phyloP scores from a whole-genome alignment of 2,113 vertebrate genomes.

The Anhinga rufa region DNA sequence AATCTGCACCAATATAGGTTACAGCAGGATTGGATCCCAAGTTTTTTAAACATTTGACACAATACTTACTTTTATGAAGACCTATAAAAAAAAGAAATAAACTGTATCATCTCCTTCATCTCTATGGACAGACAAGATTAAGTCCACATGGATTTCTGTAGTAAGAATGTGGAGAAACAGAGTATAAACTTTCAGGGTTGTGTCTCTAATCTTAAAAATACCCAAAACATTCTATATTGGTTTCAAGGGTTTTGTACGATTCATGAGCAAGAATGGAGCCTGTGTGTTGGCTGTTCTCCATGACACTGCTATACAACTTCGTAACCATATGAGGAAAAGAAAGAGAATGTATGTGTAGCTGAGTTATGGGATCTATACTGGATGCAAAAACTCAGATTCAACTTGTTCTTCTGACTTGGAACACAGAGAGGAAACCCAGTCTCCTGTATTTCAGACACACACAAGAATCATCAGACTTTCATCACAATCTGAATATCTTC shows the following conservation, averaged over 20 bases:
- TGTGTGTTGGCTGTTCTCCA: not conserved
- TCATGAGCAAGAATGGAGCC: not conserved
- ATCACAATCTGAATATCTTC: not conserved
- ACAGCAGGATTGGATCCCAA: not conserved
- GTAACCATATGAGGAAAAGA: not conserved
- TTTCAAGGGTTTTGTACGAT: not conserved
- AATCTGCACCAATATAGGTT: not conserved
- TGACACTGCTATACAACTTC: not conserved
- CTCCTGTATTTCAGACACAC: not conserved
- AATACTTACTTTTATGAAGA: slow-evolving; percentile 23
- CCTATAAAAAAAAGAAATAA: not conserved
- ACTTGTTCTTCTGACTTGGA: not conserved
- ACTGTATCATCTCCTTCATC: not conserved
- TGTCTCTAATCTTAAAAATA: not conserved
- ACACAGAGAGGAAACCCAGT: not conserved
- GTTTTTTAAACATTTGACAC: slow-evolving; percentile 30
- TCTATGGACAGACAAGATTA: not conserved
- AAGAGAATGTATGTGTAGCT: not conserved
- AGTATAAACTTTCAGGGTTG: not conserved
- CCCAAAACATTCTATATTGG: not conserved
- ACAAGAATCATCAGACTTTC: not conserved
- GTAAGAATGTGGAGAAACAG: not conserved
- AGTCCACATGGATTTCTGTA: not conserved
- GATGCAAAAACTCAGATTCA: not conserved
- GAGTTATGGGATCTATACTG: not conserved